Conservation (phyloP, 2,113 vertebrate genomes). For the Ploceus nigricollis region DNA sequence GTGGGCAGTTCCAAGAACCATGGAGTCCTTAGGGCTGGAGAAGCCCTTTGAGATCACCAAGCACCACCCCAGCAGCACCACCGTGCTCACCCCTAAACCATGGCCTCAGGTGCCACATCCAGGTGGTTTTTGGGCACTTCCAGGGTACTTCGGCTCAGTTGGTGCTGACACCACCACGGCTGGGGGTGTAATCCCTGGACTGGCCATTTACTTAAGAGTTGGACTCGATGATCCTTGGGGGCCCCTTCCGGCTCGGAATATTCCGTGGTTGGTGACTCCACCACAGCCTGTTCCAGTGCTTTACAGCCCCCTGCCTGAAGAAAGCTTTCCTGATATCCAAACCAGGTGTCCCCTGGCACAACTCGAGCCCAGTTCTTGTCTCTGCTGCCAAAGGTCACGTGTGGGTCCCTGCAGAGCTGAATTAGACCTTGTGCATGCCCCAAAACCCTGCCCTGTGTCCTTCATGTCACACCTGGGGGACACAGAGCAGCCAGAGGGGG, state of each 20-base stretch:
- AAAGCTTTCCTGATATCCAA: neutral
- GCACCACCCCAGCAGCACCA: neutral
- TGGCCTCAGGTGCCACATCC: neutral
- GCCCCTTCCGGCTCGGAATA: neutral
- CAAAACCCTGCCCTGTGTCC: accelerated
- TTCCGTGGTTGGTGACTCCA: neutral
- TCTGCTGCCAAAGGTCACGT: neutral
- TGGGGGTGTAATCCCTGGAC: neutral
- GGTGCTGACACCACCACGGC: neutral
- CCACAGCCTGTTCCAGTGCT: neutral
- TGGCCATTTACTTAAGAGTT: accelerated
- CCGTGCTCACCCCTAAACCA: neutral
- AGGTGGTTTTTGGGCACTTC: neutral
- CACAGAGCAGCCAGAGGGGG: accelerated
- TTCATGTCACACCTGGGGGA: accelerated
- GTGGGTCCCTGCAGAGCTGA: neutral
- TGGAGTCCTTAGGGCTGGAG: neutral
- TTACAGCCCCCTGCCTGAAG: too few relatives aligned
- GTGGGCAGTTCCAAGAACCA: neutral
- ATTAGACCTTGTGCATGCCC: accelerated
- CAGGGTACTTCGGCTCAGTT: neutral
- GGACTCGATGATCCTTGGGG: neutral
- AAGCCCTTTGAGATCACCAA: neutral
- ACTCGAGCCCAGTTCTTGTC: neutral
- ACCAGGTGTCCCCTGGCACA: neutral